Base-by-base conservation (phyloP, 1,140 invertebrate genomes). In the Drosophila tristis region DNA sequence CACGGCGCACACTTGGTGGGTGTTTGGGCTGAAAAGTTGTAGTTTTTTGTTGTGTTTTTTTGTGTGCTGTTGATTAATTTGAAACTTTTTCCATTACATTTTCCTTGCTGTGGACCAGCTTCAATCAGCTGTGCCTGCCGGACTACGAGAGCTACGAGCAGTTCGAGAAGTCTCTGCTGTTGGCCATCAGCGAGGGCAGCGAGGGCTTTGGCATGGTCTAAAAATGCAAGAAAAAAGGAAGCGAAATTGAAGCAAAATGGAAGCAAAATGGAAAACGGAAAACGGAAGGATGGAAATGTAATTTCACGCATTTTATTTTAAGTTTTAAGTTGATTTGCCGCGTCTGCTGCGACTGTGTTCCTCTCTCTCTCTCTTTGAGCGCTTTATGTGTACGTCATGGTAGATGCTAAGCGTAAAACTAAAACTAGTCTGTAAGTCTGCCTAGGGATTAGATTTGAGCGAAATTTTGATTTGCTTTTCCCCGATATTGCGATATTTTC, bases 151-250 rank as follows among this genome's bases (percentile, higher is more conserved):
- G 94, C 80, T 98, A 98, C 92, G 97, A 99, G 93, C 96, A 97
- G 77, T 97, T 99, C 82, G 97, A 98, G 86, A 96, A 96, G 91
- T 96, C 97, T 29, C 93, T 99, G 47, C 93, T 98, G 26, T 93
- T 98, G 86, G 97, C 98, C 64, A 98, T 99, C 87, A 98, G 96
- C 91, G 98, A 99, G 94, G 98, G 98, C 49, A 97, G 96, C 25
- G 98, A 98, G 94, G 98, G 98, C 44, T 99, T 99, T 93, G 97
- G 97, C 72, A 96, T 99, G 96, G 96, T 97, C 75, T 97, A 94
- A 95, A 42, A 20, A 29, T 7, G 31, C 7, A 35, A 4, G 9
- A 3, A 35, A 35, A 23, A 16, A 16, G 16, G 16, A 16, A 16
- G 20, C 16, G 1, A 1, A 16, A 16, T 0, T 0, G 23, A 7